phyloP scores from a whole-genome alignment of 2,797 vertebrate species.

The Enteromius unitaeniatus region DNA sequence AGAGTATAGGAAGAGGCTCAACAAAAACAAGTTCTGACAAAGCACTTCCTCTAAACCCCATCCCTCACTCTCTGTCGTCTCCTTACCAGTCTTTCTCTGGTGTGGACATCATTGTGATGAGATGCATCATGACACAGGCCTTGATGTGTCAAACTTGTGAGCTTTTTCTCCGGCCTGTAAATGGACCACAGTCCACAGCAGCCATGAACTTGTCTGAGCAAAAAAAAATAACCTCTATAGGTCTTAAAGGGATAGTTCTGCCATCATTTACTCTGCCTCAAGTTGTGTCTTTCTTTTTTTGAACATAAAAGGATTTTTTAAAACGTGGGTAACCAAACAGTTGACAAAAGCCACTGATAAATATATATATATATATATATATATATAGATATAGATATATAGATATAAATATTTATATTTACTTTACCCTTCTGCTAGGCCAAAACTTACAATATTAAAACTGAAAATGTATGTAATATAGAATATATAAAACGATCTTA shows the following conservation, averaged over 20 bases:
- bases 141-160: slow-evolving; percentile 24
- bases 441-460: too few relatives aligned
- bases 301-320: not conserved
- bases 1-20: slow-evolving; percentile 20
- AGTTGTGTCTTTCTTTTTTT: not conserved
- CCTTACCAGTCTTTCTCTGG: slow-evolving; percentile 6
- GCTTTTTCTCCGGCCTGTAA: slow-evolving; percentile 38
- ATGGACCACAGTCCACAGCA: not conserved
- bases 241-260: not conserved
- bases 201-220: not conserved
- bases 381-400: too few relatives aligned
- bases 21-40: slow-evolving; percentile 41
- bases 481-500: too few relatives aligned
- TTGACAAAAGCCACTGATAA: too few relatives aligned
- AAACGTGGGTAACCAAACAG: not conserved
- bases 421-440: not conserved
- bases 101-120: slow-evolving; percentile 46
- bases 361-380: too few relatives aligned
- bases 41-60: slow-evolving; percentile 19
- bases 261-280: not conserved
- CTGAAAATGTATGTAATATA: too few relatives aligned
- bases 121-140: slow-evolving; percentile 36
- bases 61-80: slow-evolving; percentile 17
- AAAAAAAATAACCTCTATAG: not conserved
- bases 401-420: too few relatives aligned